Evolutionary conservation across 1,140 invertebrate species (phyloP), one percentile per base, ranked within the genome.

Genomic region (Liolophura sinensis): DNA sequence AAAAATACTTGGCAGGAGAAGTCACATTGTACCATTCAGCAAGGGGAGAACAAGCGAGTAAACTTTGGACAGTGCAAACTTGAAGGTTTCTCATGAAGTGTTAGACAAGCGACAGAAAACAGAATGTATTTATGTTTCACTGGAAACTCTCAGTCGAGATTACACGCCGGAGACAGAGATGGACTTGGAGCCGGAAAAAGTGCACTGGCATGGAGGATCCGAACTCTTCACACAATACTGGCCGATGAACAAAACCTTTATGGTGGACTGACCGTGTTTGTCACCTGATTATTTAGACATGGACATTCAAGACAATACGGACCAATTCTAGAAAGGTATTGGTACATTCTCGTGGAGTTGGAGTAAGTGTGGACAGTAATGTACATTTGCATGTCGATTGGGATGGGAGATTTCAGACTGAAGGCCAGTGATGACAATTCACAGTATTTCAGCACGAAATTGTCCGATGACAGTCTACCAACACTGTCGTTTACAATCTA

Each of bases 201-300:
- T 68, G 12, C 60, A 70, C 31, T 82, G 81, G 81, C 82, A 75
- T 65, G 81, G 81, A 14, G 85, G 86, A 7, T 81, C 82, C 0
- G 78, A 83, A 63, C 69, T 82, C 12, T 77, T 73, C 16, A 65
- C 59, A 0, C 85, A 87, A 60, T 67, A 74, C 22, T 87, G 86
- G 85, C 86, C 86, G 1, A 71, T 87, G n/a, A 68, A 78, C 20
- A 51, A 71, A n/a, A 71, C 82, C 52, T 71, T 67, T 18, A 68
- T 80, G 12, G 67, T 70, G 18, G 63, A 74, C 63, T 72, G 73
- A 57, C 73, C 77, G 15, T 79, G 72, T 55, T 56, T 80, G 24
- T 68, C 72, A 24, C 68, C 62, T 15, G 65, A 70, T 31, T 27
- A 60, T 16, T 3, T 40, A 40, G 31, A 40, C 31, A 40, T 3